These are phyloP conservation scores for Metalampra italica DNA, from an alignment of 2,888 invertebrate genomes.

Conservation along the genomic window DNA sequence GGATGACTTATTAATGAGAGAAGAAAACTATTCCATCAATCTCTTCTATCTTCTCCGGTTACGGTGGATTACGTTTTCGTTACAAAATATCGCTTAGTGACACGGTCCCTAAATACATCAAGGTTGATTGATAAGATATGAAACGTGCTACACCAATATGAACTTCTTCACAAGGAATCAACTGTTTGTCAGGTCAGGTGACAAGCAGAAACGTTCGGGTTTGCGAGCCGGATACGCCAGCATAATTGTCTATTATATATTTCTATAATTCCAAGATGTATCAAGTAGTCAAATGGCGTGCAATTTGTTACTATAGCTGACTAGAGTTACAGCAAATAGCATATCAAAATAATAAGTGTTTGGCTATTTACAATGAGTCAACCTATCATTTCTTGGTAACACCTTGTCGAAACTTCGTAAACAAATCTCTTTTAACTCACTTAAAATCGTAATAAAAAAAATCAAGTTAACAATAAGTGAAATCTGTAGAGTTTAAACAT, in stretches of 20 bases:
- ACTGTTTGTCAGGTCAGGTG: slow-evolving; percentile 22
- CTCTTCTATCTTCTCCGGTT: no score
- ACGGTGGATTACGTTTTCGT: not conserved
- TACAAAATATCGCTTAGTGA: slow-evolving; percentile 25
- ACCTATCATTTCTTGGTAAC: no score
- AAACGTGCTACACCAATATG: slow-evolving; percentile 29
- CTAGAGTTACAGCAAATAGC: not conserved
- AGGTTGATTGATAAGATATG: slow-evolving; percentile 57
- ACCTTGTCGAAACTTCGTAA: no score
- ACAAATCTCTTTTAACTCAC: no score
- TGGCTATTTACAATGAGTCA: slow-evolving; percentile 3
- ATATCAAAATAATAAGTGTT: slow-evolving; percentile 10
- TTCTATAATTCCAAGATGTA: slow-evolving; percentile 1
- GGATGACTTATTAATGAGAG: no score
- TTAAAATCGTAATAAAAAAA: no score
- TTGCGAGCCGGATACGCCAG: slow-evolving; percentile 10
- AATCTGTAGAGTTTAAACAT: no score
- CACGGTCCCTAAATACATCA: slow-evolving; percentile 52
- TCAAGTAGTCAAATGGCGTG: slow-evolving; percentile 7
- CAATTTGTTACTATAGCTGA: slow-evolving; percentile 9
- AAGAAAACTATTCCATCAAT: no score
- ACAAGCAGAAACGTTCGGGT: slow-evolving; percentile 15
- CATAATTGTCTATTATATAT: not conserved
- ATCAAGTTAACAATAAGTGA: no score
- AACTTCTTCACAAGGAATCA: slow-evolving; percentile 35